Base-by-base conservation (phyloP, 2,888 invertebrate species). In the Globia sparganii region DNA sequence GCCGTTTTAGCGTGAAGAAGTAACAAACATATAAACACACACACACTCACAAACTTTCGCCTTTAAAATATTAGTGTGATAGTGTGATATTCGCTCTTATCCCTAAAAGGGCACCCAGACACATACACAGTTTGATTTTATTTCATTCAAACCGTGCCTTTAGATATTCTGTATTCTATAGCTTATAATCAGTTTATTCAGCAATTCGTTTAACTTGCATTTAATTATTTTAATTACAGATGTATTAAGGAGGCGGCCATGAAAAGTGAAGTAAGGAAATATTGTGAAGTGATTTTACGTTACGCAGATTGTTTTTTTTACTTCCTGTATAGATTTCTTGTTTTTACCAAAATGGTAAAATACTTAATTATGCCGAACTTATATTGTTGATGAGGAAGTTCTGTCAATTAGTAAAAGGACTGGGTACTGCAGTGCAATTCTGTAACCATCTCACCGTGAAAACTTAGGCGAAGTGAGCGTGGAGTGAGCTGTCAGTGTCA, bases 311-410 rank as follows among this genome's bases (percentile, higher is more conserved):
- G 40, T 25, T 37, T 13, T 31, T 31, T 59, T 15, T 2, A 67
- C 68, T 77, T 77, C 78, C 78, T 49, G 49, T 9, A n/a, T n/a
- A 71, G 11, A 31, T 15, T 49, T 67, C 67, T 67, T 31, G 67
- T 40, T 67, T 65, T 76, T 49, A 49, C 21, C 8, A 11, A 49
- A 46, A 64, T 8, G 34, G 18, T 43, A 5, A 34, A 40, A 21
- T 70, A 49, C 6, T 49, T 21, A 46, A 61, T 49, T 61, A 21
- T 9, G n/a, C 25, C 25, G 31, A 53, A 0, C 21, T 28, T 56
- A 56, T n/a, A 11, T 49, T 37, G 5, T 37, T 37, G 34, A 15
- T 21, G 49, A 74, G 53, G 75, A 73, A 75, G 28, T 59, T 40
- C 18, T 31, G 3, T 5, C n/a, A 46, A 46, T 43, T n/a, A 13